Conservation (phyloP, 2,797 vertebrate genomes). For the Rostrhamus sociabilis region DNA sequence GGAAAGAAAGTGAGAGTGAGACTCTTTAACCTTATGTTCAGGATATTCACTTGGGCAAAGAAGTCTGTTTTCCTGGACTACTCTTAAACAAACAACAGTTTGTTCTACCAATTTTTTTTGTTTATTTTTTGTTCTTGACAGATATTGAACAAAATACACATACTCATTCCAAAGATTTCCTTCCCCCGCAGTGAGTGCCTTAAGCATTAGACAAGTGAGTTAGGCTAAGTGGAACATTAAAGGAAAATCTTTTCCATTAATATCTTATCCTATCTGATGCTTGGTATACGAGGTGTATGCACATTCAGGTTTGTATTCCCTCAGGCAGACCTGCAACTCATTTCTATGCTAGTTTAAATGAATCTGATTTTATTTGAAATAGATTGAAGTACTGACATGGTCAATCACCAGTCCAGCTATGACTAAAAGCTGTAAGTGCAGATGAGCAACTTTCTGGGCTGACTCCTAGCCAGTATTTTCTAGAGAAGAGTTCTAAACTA, state of each 20-base stretch:
- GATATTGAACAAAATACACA: neutral
- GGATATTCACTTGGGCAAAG: neutral
- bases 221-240: neutral
- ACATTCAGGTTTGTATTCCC: neutral
- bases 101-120: neutral
- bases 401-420: neutral
- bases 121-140: neutral
- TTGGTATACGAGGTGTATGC: accelerated
- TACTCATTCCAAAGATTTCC: neutral
- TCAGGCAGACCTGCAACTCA: neutral
- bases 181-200: neutral
- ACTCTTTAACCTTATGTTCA: neutral
- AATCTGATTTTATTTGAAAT: neutral
- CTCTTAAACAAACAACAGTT: neutral
- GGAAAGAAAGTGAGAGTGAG: neutral
- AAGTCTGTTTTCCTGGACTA: neutral
- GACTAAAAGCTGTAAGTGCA: neutral
- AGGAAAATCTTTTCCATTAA: neutral
- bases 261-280: neutral
- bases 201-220: neutral
- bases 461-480: neutral
- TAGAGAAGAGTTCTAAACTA: neutral
- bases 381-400: neutral
- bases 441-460: neutral
- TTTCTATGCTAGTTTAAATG: neutral